Base-by-base conservation (phyloP, 2,888 invertebrate genomes). In the Synanthedon andrenaeformis region DNA sequence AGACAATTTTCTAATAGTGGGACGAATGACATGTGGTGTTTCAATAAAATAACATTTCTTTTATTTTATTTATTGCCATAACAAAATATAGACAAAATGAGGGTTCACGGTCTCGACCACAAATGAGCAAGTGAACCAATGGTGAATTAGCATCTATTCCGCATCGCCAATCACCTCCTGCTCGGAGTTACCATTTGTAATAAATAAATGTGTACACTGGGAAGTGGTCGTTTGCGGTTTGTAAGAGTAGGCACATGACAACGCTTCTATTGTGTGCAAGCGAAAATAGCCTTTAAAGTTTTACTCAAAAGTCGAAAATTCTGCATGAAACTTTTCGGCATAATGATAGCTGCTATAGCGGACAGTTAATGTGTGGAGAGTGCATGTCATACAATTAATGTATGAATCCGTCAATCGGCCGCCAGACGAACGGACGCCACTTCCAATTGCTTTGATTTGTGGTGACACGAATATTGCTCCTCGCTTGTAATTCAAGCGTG, bases 401-500 rank as follows among this genome's bases (percentile, higher is more conserved):
- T 51, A 51, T 42, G 52, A 42, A 23, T 50, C 45, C 35, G 52
- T 55, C 52, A 55, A 55, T 55, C 52, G 52, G 52, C 42, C 50
- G 13, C 17, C 48, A 54, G 42, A 41, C 42, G 14, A n/a, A 14
- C n/a, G 52, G 42, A 19, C 14, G 19, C 41, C 28, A 12, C 12
- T 10, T 51, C 12, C 51, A 42, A 35, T 51, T 12, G 19, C 13
- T 51, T 41, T 35, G 35, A 41, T 8, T 45, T 45, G 14, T 14
- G 14, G n/a, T n/a, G 13, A 6, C n/a, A 45, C 14, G 13, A 45
- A 45, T 45, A 12, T 45, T 45, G 14, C 45, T 45, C 45, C 3
- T 19, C 41, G 45, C 52, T 67, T 68, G 67, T 65, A 68, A 58
- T 60, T 69, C 66, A 63, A 62, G 12, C 52, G 63, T 65, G 56